Evolutionary conservation across 2,113 vertebrate genomes (phyloP).

Genomic region (Arothron firmamentum): DNA sequence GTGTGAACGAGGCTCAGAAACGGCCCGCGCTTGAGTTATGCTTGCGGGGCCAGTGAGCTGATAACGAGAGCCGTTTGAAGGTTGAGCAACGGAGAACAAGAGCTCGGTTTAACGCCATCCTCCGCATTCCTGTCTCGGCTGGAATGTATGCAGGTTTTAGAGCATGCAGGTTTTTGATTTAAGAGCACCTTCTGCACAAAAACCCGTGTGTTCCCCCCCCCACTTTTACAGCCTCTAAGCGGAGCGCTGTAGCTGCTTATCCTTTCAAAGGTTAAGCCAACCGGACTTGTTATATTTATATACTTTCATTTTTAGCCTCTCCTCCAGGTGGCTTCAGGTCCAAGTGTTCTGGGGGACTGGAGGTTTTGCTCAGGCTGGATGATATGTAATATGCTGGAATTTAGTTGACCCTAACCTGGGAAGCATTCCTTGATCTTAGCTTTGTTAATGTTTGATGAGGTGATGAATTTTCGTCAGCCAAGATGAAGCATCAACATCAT

Average conservation of each 20-base stretch:
- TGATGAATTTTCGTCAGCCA: not conserved
- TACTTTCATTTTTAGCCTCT: too few relatives aligned
- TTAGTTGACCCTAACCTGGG: slow-evolving; percentile 10
- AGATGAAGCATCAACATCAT: not conserved
- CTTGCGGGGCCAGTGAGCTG: slow-evolving; percentile 30
- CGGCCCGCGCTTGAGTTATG: slow-evolving; percentile 44
- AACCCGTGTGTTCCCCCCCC: too few relatives aligned
- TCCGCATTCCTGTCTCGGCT: slow-evolving; percentile 27
- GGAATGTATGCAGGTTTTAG: slow-evolving; percentile 40
- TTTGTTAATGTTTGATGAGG: slow-evolving; percentile 29
- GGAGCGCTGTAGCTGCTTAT: too few relatives aligned
- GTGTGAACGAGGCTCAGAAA: slow-evolving; percentile 27
- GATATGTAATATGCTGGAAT: slow-evolving; percentile 15
- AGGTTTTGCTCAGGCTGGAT: not conserved
- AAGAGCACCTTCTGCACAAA: not conserved
- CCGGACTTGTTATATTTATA: too few relatives aligned
- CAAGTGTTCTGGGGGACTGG: not conserved
- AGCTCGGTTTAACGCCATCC: slow-evolving; percentile 30
- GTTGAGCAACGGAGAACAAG: slow-evolving; percentile 54
- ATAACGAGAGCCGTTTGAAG: slow-evolving; percentile 54
- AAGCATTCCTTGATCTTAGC: slow-evolving; percentile 8
- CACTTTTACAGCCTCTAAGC: too few relatives aligned
- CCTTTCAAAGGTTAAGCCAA: too few relatives aligned
- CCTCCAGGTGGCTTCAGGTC: too few relatives aligned
- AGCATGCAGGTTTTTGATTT: too few relatives aligned